A percentile compares a stretch with the other conserved stretches of the same genome.
Conservation (phyloP, 2,797 vertebrate species). For the Halcyon badia region DNA sequence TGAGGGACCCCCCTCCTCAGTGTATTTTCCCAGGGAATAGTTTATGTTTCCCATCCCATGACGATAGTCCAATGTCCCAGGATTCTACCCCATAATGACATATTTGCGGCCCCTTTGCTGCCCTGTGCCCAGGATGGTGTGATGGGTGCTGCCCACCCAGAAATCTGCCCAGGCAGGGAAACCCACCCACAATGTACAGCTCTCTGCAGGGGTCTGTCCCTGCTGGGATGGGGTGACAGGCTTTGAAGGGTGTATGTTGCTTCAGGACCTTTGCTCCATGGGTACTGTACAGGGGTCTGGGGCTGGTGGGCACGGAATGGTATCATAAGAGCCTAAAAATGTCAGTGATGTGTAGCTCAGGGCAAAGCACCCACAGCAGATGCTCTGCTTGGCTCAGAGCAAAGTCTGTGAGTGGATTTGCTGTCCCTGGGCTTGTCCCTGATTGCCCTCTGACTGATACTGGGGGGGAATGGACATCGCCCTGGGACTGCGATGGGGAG, state of each 20-base stretch:
- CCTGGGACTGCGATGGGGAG: fast-evolving
- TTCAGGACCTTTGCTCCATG: too few relatives aligned
- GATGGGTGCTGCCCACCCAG: neutral
- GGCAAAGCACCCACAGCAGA: neutral
- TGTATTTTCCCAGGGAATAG: neutral
- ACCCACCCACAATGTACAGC: neutral
- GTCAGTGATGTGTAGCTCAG: fast-evolving
- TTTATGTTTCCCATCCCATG: neutral
- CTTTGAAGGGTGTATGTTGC: neutral
- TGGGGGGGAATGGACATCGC: fast-evolving
- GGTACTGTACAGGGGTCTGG: neutral
- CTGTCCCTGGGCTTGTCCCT: neutral
- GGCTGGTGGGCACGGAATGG: neutral
- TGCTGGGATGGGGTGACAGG: neutral
- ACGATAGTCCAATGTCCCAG: neutral
- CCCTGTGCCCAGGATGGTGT: neutral
- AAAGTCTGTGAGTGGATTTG: neutral
- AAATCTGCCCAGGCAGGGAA: neutral
- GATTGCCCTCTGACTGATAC: neutral
- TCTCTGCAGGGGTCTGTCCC: neutral
- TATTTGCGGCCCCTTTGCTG: neutral
- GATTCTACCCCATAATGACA: neutral
- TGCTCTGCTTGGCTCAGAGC: neutral
- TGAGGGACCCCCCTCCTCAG: neutral
- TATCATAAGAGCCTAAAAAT: neutral